Evolutionary conservation across 2,797 vertebrate genomes (phyloP).

Genomic region (Synanceia verrucosa): DNA sequence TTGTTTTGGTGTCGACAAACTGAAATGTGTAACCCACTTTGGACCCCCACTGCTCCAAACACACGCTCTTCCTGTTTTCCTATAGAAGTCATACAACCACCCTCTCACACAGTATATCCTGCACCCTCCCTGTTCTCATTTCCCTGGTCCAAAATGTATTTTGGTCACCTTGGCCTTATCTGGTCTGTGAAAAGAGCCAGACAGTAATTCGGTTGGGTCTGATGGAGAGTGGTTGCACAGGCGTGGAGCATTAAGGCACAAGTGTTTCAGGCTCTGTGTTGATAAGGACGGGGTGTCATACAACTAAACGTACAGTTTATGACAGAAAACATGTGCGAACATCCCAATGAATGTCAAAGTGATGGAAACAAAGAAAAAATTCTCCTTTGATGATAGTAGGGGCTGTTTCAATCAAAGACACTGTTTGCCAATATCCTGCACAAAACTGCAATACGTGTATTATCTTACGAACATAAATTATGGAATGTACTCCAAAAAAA

Average conservation of each 20-base stretch:
- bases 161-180: constrained; percentile 25
- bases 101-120: constrained; percentile 21
- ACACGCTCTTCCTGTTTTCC: constrained; percentile 7
- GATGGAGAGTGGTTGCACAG: not conserved
- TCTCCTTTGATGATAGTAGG: not conserved
- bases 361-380: constrained; percentile 1
- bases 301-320: not conserved
- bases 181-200: constrained; percentile 19
- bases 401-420: not conserved
- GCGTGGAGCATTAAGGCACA: not conserved
- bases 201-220: constrained; percentile 1
- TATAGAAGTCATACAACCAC: constrained; percentile 8
- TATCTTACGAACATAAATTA: constrained; percentile 8
- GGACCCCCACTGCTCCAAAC: not conserved
- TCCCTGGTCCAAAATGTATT: constrained; percentile 4
- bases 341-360: not conserved
- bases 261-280: not conserved
- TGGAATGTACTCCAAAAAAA: not conserved
- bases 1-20: constrained; percentile 23
- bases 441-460: not conserved
- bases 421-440: not conserved
- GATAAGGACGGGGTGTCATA: constrained; percentile 2
- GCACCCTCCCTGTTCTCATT: not conserved
- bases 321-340: not conserved
- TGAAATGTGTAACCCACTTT: constrained; percentile 31